A percentile compares a stretch with the other conserved stretches of the same genome.
These are phyloP conservation scores for Microctenopoma steveboyesi DNA, from an alignment of 2,797 vertebrate species.

Conservation along the genomic window DNA sequence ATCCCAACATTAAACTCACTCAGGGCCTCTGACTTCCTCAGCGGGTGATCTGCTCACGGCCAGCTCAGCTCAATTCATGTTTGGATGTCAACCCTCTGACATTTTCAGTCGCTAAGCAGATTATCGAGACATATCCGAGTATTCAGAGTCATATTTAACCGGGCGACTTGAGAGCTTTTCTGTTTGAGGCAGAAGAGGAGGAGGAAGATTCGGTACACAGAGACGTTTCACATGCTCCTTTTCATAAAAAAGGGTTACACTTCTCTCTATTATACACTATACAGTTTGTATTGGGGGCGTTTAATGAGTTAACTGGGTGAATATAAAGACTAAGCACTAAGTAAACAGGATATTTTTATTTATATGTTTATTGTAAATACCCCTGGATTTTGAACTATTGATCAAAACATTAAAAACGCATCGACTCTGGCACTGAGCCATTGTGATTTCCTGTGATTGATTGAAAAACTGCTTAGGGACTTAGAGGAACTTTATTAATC, in stretches of 20 bases:
- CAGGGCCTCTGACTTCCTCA: background rate
- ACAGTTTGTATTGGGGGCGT: too few species aligned
- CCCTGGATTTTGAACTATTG: background rate
- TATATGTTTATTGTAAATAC: background rate
- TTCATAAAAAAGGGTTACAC: background rate
- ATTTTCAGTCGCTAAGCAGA: slow-evolving; percentile 55
- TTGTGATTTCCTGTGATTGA: too few species aligned
- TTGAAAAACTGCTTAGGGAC: too few species aligned
- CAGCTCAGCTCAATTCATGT: slow-evolving; percentile 35
- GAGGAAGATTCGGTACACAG: too few species aligned
- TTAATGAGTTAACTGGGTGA: too few species aligned
- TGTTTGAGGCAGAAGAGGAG: background rate
- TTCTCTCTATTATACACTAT: background rate
- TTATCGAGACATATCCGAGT: slow-evolving; percentile 29
- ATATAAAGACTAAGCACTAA: too few species aligned
- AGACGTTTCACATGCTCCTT: background rate
- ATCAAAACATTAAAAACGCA: too few species aligned
- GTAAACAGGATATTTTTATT: too few species aligned
- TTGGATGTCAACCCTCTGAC: slow-evolving; percentile 33
- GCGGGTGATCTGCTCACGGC: slow-evolving; percentile 16
- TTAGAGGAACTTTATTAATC: too few species aligned
- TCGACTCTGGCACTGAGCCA: too few species aligned
- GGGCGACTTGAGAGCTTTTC: background rate
- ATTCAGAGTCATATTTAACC: slow-evolving; percentile 24
- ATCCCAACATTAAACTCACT: slow-evolving; percentile 15